Conservation (phyloP, 2,797 vertebrate genomes). For the Rhabdophis nuchalis region DNA sequence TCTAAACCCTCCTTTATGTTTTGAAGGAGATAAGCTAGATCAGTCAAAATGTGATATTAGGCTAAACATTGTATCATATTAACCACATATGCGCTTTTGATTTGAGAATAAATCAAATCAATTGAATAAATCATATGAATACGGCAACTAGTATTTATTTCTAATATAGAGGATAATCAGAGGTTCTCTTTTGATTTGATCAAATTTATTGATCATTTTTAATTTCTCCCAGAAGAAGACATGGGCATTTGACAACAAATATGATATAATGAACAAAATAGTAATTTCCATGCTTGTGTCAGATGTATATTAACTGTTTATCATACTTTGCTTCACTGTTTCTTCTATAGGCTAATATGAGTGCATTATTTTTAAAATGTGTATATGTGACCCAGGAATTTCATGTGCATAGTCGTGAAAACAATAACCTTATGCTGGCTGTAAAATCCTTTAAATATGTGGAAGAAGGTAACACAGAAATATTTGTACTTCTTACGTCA, state of each 20-base stretch:
- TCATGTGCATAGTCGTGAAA: background rate
- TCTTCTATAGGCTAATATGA: background rate
- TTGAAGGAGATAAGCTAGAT: constrained; percentile 14
- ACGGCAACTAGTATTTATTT: background rate
- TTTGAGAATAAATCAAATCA: constrained; percentile 29
- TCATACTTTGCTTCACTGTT: background rate
- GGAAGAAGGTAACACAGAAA: background rate
- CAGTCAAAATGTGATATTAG: constrained; percentile 28
- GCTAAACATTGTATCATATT: background rate
- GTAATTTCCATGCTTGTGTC: background rate
- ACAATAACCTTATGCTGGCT: background rate
- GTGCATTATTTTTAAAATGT: too few species aligned
- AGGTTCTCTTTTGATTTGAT: background rate
- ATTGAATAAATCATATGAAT: too few species aligned
- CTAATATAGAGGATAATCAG: constrained; percentile 28
- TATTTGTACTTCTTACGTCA: background rate
- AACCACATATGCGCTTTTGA: background rate
- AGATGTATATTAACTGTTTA: constrained; percentile 1
- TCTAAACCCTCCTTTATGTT: constrained; percentile 20
- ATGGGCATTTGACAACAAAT: background rate
- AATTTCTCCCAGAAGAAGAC: background rate
- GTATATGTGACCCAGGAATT: background rate
- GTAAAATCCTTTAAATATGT: background rate
- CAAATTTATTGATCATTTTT: background rate
- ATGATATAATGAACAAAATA: background rate